Conservation (phyloP, 2,113 vertebrate species). For the Charina bottae region DNA sequence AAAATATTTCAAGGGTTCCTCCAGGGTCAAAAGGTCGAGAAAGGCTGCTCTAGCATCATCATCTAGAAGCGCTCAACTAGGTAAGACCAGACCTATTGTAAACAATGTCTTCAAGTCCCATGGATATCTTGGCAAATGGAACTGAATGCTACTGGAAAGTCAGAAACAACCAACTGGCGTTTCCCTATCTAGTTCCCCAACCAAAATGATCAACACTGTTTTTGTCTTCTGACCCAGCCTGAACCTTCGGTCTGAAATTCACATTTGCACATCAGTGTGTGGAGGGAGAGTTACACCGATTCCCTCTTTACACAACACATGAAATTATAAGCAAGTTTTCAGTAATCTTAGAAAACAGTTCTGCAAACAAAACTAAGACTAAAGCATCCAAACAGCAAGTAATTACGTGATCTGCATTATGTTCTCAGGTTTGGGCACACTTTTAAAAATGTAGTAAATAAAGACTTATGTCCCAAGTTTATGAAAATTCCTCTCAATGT, state of each 20-base stretch:
- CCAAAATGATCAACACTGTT: neutral
- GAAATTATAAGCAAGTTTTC: neutral
- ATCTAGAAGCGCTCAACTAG: neutral
- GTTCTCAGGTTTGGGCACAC: neutral
- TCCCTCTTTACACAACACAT: neutral
- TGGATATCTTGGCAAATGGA: neutral
- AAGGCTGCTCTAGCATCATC: neutral
- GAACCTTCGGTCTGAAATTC: neutral
- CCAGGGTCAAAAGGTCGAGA: too few species aligned
- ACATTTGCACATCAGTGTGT: neutral
- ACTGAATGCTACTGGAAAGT: neutral
- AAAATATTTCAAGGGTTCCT: too few species aligned
- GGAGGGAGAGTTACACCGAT: neutral
- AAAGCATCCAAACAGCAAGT: neutral
- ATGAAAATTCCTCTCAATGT: neutral
- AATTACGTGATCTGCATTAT: neutral
- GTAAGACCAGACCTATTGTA: neutral
- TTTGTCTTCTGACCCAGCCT: neutral
- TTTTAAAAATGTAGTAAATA: neutral
- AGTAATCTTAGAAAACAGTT: neutral
- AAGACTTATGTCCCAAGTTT: neutral
- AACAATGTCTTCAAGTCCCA: neutral
- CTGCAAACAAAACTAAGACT: neutral
- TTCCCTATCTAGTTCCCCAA: neutral
- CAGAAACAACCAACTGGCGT: neutral